A percentile compares a stretch with the other conserved stretches of the same genome.
These are phyloP conservation scores for Poecilus cupreus DNA, from an alignment of 2,888 invertebrate species.

Conservation along the genomic window DNA sequence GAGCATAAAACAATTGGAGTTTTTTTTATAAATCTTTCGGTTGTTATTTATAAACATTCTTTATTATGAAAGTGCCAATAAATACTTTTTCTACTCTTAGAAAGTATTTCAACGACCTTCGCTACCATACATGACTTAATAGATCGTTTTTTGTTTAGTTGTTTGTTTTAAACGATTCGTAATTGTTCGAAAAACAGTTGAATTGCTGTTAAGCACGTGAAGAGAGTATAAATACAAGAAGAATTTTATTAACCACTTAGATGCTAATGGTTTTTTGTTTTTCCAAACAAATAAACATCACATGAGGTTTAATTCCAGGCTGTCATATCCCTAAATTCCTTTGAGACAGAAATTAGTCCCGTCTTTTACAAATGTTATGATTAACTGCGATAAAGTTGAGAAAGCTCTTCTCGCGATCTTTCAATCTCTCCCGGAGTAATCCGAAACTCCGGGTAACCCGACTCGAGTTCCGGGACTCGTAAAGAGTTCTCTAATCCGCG, in stretches of 20 bases:
- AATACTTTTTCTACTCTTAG: not conserved
- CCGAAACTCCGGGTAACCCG: not conserved
- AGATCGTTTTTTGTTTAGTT: not conserved
- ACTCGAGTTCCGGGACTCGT: not conserved
- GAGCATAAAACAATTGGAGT: not conserved
- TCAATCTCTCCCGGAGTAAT: not conserved
- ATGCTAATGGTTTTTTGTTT: not conserved
- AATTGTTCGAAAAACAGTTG: not conserved
- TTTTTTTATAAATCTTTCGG: not conserved
- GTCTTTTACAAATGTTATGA: not conserved
- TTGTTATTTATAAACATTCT: not conserved
- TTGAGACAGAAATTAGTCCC: not conserved
- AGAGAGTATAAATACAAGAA: too few species aligned
- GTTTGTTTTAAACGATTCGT: slow-evolving; percentile 4
- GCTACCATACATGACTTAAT: not conserved
- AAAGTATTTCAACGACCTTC: slow-evolving; percentile 1
- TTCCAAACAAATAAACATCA: not conserved
- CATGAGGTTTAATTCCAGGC: too few species aligned
- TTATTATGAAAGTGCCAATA: not conserved
- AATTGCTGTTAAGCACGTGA: not conserved
- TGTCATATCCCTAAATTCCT: too few species aligned
- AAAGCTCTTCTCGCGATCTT: not conserved
- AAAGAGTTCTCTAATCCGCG: not conserved
- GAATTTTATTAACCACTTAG: too few species aligned
- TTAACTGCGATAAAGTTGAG: not conserved